Base-by-base conservation (phyloP, 2,113 vertebrate species). In the Cromileptes altivelis region DNA sequence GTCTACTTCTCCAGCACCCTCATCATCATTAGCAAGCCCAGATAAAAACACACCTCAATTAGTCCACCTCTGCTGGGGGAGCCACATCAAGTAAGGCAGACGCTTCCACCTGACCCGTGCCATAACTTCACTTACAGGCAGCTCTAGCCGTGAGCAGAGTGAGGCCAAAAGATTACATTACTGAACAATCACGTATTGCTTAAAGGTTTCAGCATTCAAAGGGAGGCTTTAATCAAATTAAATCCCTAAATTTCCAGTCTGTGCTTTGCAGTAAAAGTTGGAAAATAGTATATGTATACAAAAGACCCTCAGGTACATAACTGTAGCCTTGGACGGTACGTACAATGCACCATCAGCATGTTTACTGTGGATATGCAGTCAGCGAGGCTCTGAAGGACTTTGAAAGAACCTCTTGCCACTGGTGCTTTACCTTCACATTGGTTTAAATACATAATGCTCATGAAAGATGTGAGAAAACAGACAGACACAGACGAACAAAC, bases 21-120 rank as follows among this genome's bases (percentile, higher is more conserved):
- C 92, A 94, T 95, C 94, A 94, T 95, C 93, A 96, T 95, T 95
- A 95, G 94, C 94, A 92, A 81, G 81, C 84, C 56, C 58, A 89
- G 89, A 94, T 92, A 93, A 92, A 91, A 94, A 91, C 89, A 92
- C 89, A 90, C 91, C 90, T 93, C 92, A 95, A 95, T 96, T 94
- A 95, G 93, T 91, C 80, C 88, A 88, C 73, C 86, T 91, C 81
- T 82, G 82, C 80, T 85, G 70, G 89, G 90, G 76, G 88, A 92
- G 75, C 64, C 78, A 58, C 63, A 76, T 81, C 81, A 75, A 85
- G 85, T 47, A 63, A 87, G 63, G 81, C 53, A 77, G 61, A 70
- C 68, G 14, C 73, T 89, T 87, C 80, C 88, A 72, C 67, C 80
- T 89, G 87, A 91, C 89, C 88, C 47, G 10, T 18, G 71, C 77